These are phyloP conservation scores for Danaus plexippus DNA, from an alignment of 1,140 invertebrate species.

Conservation along the genomic window DNA sequence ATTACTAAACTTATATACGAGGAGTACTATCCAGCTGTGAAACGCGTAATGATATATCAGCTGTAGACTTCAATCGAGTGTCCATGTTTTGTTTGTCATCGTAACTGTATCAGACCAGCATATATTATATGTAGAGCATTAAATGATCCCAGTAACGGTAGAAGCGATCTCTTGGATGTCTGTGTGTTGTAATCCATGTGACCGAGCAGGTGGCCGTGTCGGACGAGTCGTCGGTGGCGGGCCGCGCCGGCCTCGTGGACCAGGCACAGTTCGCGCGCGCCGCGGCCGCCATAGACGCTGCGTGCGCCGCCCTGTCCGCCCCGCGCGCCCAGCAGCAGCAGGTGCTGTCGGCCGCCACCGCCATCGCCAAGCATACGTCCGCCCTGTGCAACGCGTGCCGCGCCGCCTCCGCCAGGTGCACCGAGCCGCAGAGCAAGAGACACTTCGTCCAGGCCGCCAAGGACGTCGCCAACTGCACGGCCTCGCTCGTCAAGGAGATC, in stretches of 20 bases:
- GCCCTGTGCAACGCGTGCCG: constrained; percentile 96
- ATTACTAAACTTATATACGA: background rate
- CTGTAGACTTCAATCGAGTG: too few species aligned
- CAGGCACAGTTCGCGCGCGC: constrained; percentile 91
- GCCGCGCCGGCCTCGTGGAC: constrained; percentile 91
- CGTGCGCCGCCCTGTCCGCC: constrained; percentile 86
- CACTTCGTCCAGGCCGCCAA: constrained; percentile 98
- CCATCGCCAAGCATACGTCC: constrained; percentile 97
- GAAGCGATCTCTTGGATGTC: too few species aligned
- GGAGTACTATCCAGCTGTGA: background rate
- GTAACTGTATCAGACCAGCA: too few species aligned
- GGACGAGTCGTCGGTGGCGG: constrained; percentile 92
- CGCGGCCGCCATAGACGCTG: constrained; percentile 89
- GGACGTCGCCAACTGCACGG: constrained; percentile 97
- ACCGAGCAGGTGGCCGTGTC: constrained; percentile 82
- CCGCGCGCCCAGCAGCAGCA: constrained; percentile 82
- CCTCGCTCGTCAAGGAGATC: constrained; percentile 94
- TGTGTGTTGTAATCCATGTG: background rate
- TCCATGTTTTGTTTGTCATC: too few species aligned
- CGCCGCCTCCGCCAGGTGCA: constrained; percentile 91
- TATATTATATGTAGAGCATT: too few species aligned
- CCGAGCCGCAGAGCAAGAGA: constrained; percentile 93
- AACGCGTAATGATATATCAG: background rate
- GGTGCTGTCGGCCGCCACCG: constrained; percentile 91
- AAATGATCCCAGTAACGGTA: too few species aligned